Base-by-base conservation (phyloP, 2,888 invertebrate species). In the Drosophila subquinaria region DNA sequence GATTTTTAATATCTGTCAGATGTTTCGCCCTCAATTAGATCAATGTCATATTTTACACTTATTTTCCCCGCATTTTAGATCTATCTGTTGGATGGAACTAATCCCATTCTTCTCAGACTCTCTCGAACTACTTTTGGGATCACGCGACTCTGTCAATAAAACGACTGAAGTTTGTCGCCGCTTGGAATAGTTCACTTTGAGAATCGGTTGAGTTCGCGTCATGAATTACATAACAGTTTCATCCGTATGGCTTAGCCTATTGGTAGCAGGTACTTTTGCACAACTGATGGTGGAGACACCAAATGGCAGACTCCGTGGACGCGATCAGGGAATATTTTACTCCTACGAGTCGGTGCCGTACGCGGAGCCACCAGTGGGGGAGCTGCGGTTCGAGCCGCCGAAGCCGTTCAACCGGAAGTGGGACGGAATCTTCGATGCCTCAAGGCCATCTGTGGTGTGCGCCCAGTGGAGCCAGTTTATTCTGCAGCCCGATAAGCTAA, bases 281-380 rank as follows among this genome's bases (percentile, higher is more conserved):
- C 70, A 72, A 3, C 23, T 86, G n/a, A 50, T 89, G 3, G 80
- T 90, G 13, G 59, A 88, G 48, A 59, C 90, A 13, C 59, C 82
- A 0, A 75, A 86, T 69, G 92, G 92, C 1, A 77, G 77, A 53
- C 53, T 92, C 15, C 81, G 82, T 1, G 92, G 92, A 4, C 83
- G 78, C 8, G 76, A 89, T 47, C 71, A 76, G 20, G 80, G 75
- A 0, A 84, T 90, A 0, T 95, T 93, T 76, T 94, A 94, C 6
- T 94, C 95, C 43, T 96, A 95, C 80, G 93, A 94, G 79, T 95
- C 96, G 0, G 93, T 96, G 51, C 96, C 96, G 0, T 96, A 95
- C 77, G 96, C 96, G 0, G 91, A 94, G 57, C 94, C 95, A n/a
- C 95, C 96, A 1, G 86, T 95, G 4, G 95, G 95, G n/a, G 94